Evolutionary conservation across 2,113 vertebrate genomes (phyloP).

Genomic region (Percina caprodes): DNA sequence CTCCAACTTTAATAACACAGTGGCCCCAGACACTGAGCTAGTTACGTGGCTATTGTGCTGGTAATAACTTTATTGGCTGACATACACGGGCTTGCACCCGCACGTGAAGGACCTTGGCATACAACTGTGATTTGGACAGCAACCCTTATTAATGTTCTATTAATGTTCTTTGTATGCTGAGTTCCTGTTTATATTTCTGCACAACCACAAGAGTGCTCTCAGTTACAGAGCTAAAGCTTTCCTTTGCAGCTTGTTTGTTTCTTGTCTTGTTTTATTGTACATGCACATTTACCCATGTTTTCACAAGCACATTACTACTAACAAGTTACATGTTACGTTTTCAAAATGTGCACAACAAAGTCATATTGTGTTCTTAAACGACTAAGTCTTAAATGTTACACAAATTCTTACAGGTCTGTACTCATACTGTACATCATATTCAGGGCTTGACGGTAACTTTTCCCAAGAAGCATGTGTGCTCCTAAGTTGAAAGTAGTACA

Average conservation of each 20-base stretch:
- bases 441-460: too few relatives aligned
- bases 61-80: conserved; percentile 42
- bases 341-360: background rate
- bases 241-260: background rate
- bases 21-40: background rate
- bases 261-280: background rate
- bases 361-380: background rate
- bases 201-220: background rate
- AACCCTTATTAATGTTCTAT: conserved; percentile 25
- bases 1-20: background rate
- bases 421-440: background rate
- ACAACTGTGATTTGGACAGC: conserved; percentile 36
- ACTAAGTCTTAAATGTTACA: background rate
- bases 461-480: too few relatives aligned
- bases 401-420: background rate
- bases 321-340: background rate
- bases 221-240: background rate
- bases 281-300: background rate
- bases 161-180: background rate
- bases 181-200: conserved; percentile 33
- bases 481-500: too few relatives aligned
- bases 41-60: conserved; percentile 20
- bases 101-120: conserved; percentile 32
- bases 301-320: background rate
- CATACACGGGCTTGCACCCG: background rate